phyloP scores from a whole-genome alignment of 2,797 vertebrate genomes.

The Sparidentex hasta region DNA sequence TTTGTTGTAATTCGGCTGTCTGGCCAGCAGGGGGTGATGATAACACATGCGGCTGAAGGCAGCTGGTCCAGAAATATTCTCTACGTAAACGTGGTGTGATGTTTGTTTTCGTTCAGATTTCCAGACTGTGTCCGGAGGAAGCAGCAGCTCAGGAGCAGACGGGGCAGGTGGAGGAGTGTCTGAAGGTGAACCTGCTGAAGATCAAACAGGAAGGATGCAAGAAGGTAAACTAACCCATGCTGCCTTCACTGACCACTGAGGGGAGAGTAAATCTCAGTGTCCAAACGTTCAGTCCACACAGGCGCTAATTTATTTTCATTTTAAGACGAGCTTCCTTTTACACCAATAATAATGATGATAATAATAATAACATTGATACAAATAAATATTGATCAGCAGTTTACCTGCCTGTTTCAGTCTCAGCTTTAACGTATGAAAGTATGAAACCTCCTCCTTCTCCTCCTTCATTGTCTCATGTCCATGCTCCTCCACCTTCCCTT shows the following conservation, averaged over 20 bases:
- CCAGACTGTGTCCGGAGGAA: slow-evolving; percentile 93
- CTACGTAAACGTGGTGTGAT: neutral
- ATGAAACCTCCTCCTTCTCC: too few species aligned
- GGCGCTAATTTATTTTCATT: neutral
- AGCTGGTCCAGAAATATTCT: too few species aligned
- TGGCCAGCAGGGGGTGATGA: neutral
- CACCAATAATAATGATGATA: too few species aligned
- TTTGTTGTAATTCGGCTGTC: neutral
- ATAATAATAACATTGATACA: too few species aligned
- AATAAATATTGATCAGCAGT: too few species aligned
- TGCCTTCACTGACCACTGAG: slow-evolving; percentile 26
- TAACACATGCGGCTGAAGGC: neutral
- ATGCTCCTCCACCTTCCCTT: too few species aligned
- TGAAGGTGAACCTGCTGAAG: slow-evolving; percentile 97
- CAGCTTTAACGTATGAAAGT: too few species aligned
- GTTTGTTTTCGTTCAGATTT: slow-evolving; percentile 85
- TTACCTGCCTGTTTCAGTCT: too few species aligned
- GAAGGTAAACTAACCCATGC: slow-evolving; percentile 85
- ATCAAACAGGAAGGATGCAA: slow-evolving; percentile 93
- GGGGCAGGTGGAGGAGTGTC: slow-evolving; percentile 97
- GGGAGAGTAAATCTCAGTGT: neutral
- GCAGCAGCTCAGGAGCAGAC: slow-evolving; percentile 98
- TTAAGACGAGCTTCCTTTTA: neutral
- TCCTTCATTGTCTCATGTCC: neutral
- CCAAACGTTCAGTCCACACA: neutral